These are phyloP conservation scores for Mastomys coucha DNA, from an alignment of 2,113 vertebrate species.

Conservation along the genomic window DNA sequence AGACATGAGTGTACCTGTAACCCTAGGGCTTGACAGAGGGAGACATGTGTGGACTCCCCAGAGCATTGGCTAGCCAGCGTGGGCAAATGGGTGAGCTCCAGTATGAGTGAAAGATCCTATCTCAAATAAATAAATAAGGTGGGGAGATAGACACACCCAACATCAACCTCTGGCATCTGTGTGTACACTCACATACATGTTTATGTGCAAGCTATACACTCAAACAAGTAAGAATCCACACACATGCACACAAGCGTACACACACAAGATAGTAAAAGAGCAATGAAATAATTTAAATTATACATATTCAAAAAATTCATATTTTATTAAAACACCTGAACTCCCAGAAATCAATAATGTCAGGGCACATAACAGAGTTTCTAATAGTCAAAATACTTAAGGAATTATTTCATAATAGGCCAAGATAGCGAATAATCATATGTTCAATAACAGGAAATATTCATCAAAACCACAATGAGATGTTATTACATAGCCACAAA, in stretches of 20 bases:
- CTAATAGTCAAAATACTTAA: constrained; percentile 17
- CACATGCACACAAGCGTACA: neutral
- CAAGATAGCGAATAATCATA: neutral
- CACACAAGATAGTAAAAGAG: neutral
- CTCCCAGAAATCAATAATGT: neutral
- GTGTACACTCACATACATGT: neutral
- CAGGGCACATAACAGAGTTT: neutral
- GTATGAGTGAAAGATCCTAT: neutral
- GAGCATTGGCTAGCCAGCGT: neutral
- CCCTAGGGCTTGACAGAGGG: too few relatives aligned
- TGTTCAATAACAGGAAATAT: neutral
- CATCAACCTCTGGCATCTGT: too few relatives aligned
- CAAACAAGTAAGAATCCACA: neutral
- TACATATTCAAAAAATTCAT: neutral
- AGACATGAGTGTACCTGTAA: too few relatives aligned
- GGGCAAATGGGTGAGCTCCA: neutral
- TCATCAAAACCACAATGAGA: neutral
- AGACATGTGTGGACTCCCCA: too few relatives aligned
- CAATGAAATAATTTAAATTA: neutral
- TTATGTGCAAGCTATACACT: neutral
- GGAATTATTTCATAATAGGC: neutral
- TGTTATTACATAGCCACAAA: neutral
- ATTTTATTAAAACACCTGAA: neutral
- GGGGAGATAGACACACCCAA: neutral
- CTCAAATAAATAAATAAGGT: neutral